Evolutionary conservation across 2,113 vertebrate species (phyloP), one percentile per base, ranked within the genome.

Genomic region (Apus apus): DNA sequence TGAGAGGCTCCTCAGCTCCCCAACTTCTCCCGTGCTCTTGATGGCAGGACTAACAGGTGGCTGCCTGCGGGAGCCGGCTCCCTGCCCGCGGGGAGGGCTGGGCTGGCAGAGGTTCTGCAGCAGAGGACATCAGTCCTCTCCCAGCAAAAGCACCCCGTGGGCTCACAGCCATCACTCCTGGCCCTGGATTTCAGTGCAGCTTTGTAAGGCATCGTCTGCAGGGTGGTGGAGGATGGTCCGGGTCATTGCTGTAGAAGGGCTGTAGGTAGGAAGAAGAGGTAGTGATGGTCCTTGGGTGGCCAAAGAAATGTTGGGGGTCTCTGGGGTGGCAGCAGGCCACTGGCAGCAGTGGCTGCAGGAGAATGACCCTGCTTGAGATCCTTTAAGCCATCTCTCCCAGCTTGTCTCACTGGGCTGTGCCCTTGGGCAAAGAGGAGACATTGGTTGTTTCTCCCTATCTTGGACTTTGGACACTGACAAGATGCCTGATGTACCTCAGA

Each of bases 381-480:
- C 27, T 40, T 50, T 48, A 5, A 3, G 46, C 46, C 1, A 0
- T 7, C 45, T 40, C 46, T 62, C 67, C 14, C 48, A 30, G 36
- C 40, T 38, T 20, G 19, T 56, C 58, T 65, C 40, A 7, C n/a
- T n/a, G 19, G 23, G 27, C 29, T 8, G 17, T 27, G 23, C 14
- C 18, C 14, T 38, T 27, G 11, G 11, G 51, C 18, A 38, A 40
- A 57, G 82, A 32, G 4, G 4, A 56, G 23, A 14, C 38, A 23
- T 6, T 2, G 66, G 23, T 25, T 3, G 51, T 84, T 46, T 36
- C 60, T 65, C 22, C 15, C 32, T 21, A 5, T 5, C 3, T 32
- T 1, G 50, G 50, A 46, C 40, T 64, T 48, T 2, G 0, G 1
- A 21, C 22, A 17, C 10, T 2, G 38, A 36, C 21, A 11, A 73